A percentile compares a stretch with the other conserved stretches of the same genome.
phyloP scores from a whole-genome alignment of 2,888 invertebrate species.

The Schizotus pectinicornis region DNA sequence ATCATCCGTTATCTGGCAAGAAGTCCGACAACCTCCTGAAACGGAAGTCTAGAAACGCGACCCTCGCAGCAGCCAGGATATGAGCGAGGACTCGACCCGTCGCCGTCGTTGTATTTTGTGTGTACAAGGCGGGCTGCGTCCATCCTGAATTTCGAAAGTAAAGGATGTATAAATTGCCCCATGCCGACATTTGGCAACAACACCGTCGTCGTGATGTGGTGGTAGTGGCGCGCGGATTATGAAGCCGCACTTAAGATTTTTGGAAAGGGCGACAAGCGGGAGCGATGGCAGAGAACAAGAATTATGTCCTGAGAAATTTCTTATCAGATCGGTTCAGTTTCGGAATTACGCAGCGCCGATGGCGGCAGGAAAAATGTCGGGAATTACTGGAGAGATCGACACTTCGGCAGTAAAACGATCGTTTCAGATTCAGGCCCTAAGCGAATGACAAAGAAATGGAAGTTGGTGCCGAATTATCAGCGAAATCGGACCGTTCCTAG shows the following conservation, averaged over 20 bases:
- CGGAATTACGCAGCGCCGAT: too few relatives aligned
- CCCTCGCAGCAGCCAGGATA: background rate
- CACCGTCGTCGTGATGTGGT: conserved; percentile 2
- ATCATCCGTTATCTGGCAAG: conserved; percentile 33
- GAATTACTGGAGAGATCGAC: too few relatives aligned
- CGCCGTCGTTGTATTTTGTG: background rate
- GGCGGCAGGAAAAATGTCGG: too few relatives aligned
- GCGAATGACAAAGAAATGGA: too few relatives aligned
- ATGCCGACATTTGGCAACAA: conserved; percentile 21
- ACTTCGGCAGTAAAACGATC: too few relatives aligned
- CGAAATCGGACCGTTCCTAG: too few relatives aligned
- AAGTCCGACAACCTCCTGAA: conserved; percentile 34
- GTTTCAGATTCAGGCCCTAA: too few relatives aligned
- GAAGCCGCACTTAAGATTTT: conserved; percentile 18
- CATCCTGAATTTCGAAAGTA: conserved; percentile 6
- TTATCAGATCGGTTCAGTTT: too few relatives aligned
- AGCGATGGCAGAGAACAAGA: background rate
- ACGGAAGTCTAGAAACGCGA: conserved; percentile 36
- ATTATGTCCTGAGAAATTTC: conserved; percentile 13
- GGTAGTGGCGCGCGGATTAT: conserved; percentile 14
- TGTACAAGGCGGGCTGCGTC: conserved; percentile 1
- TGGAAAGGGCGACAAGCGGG: background rate
- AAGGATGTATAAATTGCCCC: conserved; percentile 17
- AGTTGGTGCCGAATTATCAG: too few relatives aligned
- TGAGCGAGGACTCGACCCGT: background rate